phyloP scores from a whole-genome alignment of 2,888 invertebrate species.

The Furcula furcula region DNA sequence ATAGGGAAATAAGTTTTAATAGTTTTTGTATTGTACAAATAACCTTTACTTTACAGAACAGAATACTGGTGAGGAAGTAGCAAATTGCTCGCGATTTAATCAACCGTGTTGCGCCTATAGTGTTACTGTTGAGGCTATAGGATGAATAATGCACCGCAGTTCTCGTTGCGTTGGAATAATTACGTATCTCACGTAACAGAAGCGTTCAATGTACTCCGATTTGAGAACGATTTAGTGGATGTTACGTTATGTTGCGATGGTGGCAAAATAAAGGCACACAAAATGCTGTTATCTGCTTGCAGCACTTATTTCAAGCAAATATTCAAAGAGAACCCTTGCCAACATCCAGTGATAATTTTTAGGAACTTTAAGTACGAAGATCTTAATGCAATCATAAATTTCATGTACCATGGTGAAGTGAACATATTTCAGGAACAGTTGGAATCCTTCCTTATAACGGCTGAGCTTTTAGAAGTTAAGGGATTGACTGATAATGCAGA shows the following conservation, averaged over 20 bases:
- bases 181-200: slow-evolving; percentile 90
- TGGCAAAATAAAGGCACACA: slow-evolving; percentile 91
- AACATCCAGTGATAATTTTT: slow-evolving; percentile 91
- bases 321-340: slow-evolving; percentile 89
- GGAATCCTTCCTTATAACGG: slow-evolving; percentile 89
- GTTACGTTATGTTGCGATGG: slow-evolving; percentile 94
- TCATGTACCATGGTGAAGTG: slow-evolving; percentile 92
- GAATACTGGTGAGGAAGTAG: background rate
- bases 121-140: slow-evolving; percentile 23
- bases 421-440: slow-evolving; percentile 90
- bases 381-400: slow-evolving; percentile 88
- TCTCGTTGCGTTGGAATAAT: slow-evolving; percentile 94
- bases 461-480: slow-evolving; percentile 88
- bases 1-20: slow-evolving; percentile 21
- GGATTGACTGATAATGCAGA: slow-evolving; percentile 85
- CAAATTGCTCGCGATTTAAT: background rate
- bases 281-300: slow-evolving; percentile 92
- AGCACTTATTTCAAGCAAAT: slow-evolving; percentile 89
- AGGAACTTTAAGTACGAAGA: slow-evolving; percentile 90
- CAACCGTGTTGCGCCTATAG: background rate
- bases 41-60: slow-evolving; percentile 10
- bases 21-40: slow-evolving; percentile 7
- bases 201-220: slow-evolving; percentile 88
- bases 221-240: slow-evolving; percentile 88
- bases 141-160: slow-evolving; percentile 87